These are phyloP conservation scores for Diachasmimorpha longicaudata DNA, from an alignment of 1,140 invertebrate species.

Conservation along the genomic window DNA sequence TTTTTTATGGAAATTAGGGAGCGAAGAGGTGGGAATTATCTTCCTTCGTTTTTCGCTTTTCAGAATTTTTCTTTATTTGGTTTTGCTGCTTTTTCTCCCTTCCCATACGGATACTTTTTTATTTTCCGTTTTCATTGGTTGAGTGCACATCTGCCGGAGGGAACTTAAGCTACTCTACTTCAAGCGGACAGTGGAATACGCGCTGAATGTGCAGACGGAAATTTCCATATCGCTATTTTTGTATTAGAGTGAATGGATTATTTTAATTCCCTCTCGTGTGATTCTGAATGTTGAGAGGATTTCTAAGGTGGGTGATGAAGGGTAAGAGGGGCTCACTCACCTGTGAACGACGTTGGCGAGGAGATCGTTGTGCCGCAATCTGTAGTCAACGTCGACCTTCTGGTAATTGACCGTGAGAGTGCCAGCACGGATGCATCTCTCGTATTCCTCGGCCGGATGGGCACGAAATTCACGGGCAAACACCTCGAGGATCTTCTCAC, in stretches of 20 bases:
- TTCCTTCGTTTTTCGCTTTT: too few relatives aligned
- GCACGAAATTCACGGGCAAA: slow-evolving; percentile 93
- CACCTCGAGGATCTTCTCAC: slow-evolving; percentile 92
- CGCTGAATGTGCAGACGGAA: too few relatives aligned
- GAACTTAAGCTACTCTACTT: not conserved
- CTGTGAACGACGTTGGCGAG: slow-evolving; percentile 95
- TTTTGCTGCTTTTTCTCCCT: too few relatives aligned
- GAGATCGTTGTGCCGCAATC: slow-evolving; percentile 91
- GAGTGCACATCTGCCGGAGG: too few relatives aligned
- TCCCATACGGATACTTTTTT: too few relatives aligned
- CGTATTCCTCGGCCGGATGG: slow-evolving; percentile 90
- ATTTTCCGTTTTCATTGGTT: too few relatives aligned
- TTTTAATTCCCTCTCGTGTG: not conserved
- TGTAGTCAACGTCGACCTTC: slow-evolving; percentile 89
- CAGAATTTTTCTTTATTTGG: too few relatives aligned
- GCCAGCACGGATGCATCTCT: slow-evolving; percentile 87
- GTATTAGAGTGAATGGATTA: not conserved
- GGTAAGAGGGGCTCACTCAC: slow-evolving; percentile 61
- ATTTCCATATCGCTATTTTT: too few relatives aligned
- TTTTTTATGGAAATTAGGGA: too few relatives aligned
- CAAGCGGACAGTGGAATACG: too few relatives aligned
- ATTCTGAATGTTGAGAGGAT: not conserved
- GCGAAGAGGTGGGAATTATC: too few relatives aligned
- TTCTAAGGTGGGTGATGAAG: too few relatives aligned
- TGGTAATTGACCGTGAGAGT: slow-evolving; percentile 95